Conservation (phyloP, 2,113 vertebrate genomes). For the Pampusana beccarii region DNA sequence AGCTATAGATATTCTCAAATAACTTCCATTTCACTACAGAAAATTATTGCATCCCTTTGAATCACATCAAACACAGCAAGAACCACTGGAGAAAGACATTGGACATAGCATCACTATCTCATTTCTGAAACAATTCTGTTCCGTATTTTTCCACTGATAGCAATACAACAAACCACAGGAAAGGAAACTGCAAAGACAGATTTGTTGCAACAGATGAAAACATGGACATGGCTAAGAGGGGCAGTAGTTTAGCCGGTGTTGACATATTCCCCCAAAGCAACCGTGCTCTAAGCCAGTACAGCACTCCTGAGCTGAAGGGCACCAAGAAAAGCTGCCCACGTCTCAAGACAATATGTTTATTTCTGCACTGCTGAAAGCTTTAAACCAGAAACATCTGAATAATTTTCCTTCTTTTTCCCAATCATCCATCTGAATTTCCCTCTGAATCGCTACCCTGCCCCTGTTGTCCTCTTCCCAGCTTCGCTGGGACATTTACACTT, state of each 20-base stretch:
- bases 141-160: not conserved
- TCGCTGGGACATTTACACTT: not conserved
- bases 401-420: not conserved
- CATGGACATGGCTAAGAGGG: not conserved
- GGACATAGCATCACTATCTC: not conserved
- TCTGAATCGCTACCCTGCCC: not conserved
- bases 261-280: not conserved
- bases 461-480: not conserved
- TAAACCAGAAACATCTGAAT: not conserved
- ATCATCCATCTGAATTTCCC: not conserved
- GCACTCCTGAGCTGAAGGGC: not conserved
- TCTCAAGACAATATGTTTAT: not conserved
- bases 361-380: not conserved
- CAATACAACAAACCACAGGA: not conserved
- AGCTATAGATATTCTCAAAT: not conserved
- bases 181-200: not conserved
- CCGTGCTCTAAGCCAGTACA: not conserved
- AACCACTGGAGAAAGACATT: not conserved
- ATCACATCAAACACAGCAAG: not conserved
- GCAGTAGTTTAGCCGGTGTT: not conserved
- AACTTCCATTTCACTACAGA: not conserved
- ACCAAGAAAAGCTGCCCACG: not conserved
- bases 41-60: not conserved
- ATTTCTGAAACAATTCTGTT: not conserved
- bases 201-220: not conserved